Evolutionary conservation across 2,113 vertebrate genomes (phyloP).

Genomic region (Rana temporaria): DNA sequence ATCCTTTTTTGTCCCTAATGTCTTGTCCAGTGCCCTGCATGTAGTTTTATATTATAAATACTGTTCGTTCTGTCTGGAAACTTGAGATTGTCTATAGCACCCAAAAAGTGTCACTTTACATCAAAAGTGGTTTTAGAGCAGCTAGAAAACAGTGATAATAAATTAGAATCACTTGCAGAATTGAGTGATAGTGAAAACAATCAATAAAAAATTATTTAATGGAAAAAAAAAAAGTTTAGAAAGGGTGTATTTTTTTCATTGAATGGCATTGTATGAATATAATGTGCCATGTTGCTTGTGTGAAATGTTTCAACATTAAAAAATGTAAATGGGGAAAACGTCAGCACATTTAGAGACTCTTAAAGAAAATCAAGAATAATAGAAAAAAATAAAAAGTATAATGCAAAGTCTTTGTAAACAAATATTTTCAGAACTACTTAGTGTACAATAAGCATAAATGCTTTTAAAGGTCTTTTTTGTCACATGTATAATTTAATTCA

Average conservation of each 20-base stretch:
- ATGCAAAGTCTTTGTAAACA: background rate
- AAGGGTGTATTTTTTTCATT: background rate
- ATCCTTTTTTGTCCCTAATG: too few species aligned
- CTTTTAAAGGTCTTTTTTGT: conserved; percentile 11
- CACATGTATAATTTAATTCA: conserved; percentile 25
- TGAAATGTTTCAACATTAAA: background rate
- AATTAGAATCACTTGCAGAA: too few species aligned
- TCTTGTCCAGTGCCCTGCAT: too few species aligned
- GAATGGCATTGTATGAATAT: background rate
- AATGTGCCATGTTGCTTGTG: background rate
- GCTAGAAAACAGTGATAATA: too few species aligned
- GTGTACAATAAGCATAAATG: background rate
- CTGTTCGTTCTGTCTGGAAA: too few species aligned
- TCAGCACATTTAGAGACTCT: background rate
- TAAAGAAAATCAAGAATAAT: background rate
- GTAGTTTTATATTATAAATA: too few species aligned
- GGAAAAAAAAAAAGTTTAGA: too few species aligned
- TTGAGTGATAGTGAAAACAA: too few species aligned
- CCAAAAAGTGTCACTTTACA: too few species aligned
- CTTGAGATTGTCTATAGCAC: too few species aligned
- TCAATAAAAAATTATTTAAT: too few species aligned
- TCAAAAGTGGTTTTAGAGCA: too few species aligned
- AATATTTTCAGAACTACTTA: background rate
- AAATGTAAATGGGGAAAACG: background rate
- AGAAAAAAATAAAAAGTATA: background rate